These are phyloP conservation scores for Drosophila hamatofila DNA, from an alignment of 2,888 invertebrate genomes.

Conservation along the genomic window DNA sequence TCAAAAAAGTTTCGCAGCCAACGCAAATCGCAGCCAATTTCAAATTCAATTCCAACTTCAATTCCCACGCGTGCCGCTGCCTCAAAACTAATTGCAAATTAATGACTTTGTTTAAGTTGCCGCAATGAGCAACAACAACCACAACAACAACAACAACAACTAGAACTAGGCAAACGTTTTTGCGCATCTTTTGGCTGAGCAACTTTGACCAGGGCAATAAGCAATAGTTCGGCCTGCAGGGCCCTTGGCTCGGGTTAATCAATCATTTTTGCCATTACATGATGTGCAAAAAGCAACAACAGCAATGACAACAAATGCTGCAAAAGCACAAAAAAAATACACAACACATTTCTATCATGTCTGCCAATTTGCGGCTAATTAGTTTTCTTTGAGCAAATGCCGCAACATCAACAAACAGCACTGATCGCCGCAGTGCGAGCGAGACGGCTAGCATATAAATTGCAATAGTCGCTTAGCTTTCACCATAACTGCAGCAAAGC, in stretches of 20 bases:
- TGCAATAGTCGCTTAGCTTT: slow-evolving; percentile 6
- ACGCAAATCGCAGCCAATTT: slow-evolving; percentile 61
- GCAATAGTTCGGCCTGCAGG: slow-evolving; percentile 29
- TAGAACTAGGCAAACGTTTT: slow-evolving; percentile 53
- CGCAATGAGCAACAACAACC: slow-evolving; percentile 40
- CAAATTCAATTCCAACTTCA: slow-evolving; percentile 52
- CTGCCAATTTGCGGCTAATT: slow-evolving; percentile 71
- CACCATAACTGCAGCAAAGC: slow-evolving; percentile 34
- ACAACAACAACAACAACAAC: slow-evolving; percentile 44
- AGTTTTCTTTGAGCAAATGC: slow-evolving; percentile 63
- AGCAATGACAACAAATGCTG: slow-evolving; percentile 7
- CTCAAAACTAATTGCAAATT: slow-evolving; percentile 79
- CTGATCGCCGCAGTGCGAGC: slow-evolving; percentile 20
- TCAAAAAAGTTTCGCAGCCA: slow-evolving; percentile 39
- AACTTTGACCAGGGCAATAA: slow-evolving; percentile 26
- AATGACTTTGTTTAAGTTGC: slow-evolving; percentile 71
- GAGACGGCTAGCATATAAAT: slow-evolving; percentile 5
- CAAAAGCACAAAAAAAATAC: slow-evolving; percentile 4
- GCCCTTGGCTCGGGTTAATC: slow-evolving; percentile 56
- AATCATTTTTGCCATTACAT: slow-evolving; percentile 76
- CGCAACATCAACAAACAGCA: slow-evolving; percentile 25
- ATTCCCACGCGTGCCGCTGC: slow-evolving; percentile 75
- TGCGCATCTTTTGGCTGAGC: slow-evolving; percentile 55
- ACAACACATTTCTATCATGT: slow-evolving; percentile 53
- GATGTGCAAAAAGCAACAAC: slow-evolving; percentile 44